Evolutionary conservation across 2,888 invertebrate genomes (phyloP).

Genomic region (Eilema sororculum): DNA sequence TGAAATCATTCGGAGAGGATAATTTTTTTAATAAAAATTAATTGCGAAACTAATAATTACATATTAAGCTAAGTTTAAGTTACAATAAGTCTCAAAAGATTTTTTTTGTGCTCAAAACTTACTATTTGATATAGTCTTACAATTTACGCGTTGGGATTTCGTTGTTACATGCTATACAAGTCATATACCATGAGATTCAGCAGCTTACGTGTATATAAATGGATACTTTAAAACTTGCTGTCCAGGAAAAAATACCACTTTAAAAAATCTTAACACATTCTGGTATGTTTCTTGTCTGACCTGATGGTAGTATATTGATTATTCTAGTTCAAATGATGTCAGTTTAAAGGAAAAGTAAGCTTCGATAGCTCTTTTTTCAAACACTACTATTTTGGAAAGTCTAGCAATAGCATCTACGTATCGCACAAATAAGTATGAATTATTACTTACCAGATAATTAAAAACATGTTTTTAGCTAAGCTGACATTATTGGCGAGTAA

Average conservation of each 20-base stretch:
- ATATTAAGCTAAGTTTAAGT: conserved; percentile 36
- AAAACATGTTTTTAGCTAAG: background rate
- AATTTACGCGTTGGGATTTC: conserved; percentile 57
- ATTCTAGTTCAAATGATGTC: background rate
- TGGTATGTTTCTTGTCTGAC: no score
- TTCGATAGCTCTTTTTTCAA: background rate
- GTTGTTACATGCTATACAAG: conserved; percentile 47
- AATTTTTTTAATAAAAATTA: conserved; percentile 29
- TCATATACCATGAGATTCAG: conserved; percentile 47
- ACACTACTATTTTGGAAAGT: no score
- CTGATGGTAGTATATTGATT: background rate
- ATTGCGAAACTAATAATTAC: conserved; percentile 34
- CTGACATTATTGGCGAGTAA: background rate
- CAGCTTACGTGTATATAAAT: conserved; percentile 26
- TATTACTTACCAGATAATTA: background rate
- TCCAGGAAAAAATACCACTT: conserved; percentile 26
- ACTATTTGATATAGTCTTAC: conserved; percentile 41
- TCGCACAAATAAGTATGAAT: background rate
- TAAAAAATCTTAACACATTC: background rate
- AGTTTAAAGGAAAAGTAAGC: background rate
- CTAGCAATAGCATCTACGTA: background rate
- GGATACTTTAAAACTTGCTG: conserved; percentile 25
- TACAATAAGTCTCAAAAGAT: conserved; percentile 39
- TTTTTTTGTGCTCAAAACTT: conserved; percentile 42
- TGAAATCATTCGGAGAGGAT: conserved; percentile 44